Conservation (phyloP, 30 jellyfish, hydroid and myxozoan genomes). For the Pseudorhiza aurosa region DNA sequence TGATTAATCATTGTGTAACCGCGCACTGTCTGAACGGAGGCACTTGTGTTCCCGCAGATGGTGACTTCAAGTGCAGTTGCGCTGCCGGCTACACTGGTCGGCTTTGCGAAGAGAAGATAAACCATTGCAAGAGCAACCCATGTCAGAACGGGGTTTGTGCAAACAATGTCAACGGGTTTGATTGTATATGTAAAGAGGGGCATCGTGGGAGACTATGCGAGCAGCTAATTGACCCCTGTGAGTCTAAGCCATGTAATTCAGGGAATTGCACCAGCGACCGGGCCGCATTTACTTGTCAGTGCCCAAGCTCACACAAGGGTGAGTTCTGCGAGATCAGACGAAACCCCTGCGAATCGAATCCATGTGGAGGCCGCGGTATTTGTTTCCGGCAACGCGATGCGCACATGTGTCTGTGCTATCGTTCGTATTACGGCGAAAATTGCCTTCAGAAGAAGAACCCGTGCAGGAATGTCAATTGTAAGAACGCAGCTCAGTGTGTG, state of each 20-base stretch:
- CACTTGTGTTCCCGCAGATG: constrained; percentile 34
- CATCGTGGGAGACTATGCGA: constrained; percentile 56
- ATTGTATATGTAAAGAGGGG: constrained; percentile 42
- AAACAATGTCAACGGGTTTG: constrained; percentile 18
- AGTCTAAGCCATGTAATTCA: constrained; percentile 34
- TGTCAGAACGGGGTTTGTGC: constrained; percentile 64
- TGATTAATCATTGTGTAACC: constrained; percentile 48
- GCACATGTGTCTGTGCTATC: constrained; percentile 47
- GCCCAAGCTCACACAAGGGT: constrained; percentile 54
- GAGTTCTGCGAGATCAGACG: constrained; percentile 41
- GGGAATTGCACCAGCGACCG: constrained; percentile 55
- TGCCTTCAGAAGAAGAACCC: constrained; percentile 49
- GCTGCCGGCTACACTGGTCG: constrained; percentile 57
- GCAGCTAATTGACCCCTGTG: constrained; percentile 37
- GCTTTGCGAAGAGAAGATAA: constrained; percentile 55
- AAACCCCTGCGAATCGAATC: constrained; percentile 59
- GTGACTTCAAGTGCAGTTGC: constrained; percentile 55
- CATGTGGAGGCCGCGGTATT: constrained; percentile 78
- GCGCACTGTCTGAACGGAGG: constrained; percentile 72
- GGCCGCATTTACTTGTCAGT: constrained; percentile 29
- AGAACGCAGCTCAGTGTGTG: constrained; percentile 54
- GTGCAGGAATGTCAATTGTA: constrained; percentile 47
- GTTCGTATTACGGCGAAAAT: constrained; percentile 46
- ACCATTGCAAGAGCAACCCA: constrained; percentile 52
- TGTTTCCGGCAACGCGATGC: constrained; percentile 43